phyloP scores from a whole-genome alignment of 92 coral and sea anemone species.

The Phenganax stokvisi region DNA sequence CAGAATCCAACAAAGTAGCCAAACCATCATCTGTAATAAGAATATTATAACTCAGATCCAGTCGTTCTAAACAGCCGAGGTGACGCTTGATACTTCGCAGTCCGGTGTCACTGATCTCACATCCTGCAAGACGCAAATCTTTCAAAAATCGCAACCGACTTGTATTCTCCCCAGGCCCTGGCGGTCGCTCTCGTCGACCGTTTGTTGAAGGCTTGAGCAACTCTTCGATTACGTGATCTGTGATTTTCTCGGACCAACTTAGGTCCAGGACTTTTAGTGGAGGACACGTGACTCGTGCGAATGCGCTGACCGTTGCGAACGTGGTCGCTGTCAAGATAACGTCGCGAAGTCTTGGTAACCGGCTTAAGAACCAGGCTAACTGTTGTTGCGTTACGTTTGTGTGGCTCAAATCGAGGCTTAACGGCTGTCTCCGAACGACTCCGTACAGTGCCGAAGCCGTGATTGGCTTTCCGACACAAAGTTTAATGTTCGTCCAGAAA shows the following conservation, averaged over 20 bases:
- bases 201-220: constrained; percentile 70
- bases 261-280: constrained; percentile 79
- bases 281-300: constrained; percentile 79
- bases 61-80: constrained; percentile 61
- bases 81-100: constrained; percentile 71
- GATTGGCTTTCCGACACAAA: constrained; percentile 59
- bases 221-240: constrained; percentile 77
- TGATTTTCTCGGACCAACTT: constrained; percentile 91
- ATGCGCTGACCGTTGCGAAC: constrained; percentile 80
- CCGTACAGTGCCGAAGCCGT: constrained; percentile 72
- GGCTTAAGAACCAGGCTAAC: constrained; percentile 79
- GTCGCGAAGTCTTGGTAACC: constrained; percentile 77
- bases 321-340: constrained; percentile 80
- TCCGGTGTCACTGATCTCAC: constrained; percentile 83
- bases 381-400: constrained; percentile 89
- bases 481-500: constrained; percentile 75
- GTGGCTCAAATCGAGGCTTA: constrained; percentile 77
- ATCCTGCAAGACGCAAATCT: constrained; percentile 83
- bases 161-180: constrained; percentile 72
- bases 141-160: constrained; percentile 68
- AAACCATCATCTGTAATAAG: constrained; percentile 75
- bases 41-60: constrained; percentile 86
- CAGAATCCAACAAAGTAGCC: constrained; percentile 60
- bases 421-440: constrained; percentile 92
- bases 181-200: constrained; percentile 50